Base-by-base conservation (phyloP, 1,140 invertebrate genomes). In the Spodoptera litura region DNA sequence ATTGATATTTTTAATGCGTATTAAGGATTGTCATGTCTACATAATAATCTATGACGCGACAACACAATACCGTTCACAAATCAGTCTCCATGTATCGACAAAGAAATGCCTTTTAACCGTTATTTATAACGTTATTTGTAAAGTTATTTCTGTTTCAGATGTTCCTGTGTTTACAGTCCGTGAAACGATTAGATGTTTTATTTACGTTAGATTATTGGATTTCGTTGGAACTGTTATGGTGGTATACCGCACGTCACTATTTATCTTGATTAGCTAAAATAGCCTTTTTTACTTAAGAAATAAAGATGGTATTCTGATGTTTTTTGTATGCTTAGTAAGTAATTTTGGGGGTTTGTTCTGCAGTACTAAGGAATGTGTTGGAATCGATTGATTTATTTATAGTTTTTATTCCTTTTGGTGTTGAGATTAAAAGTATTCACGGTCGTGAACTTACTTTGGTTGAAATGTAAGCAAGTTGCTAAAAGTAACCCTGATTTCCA, bases 41-140 rank as follows among this genome's bases (percentile, higher is more conserved):
- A 9, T 8, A 5, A 44, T 44, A 4, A 35, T 87, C 87, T 88
- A 31, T 88, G 84, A 9, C 55, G 80, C 85, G 81, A 84, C 85
- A 85, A 27, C 44, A 59, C 83, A 79, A 85, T 87, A 83, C 87
- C 75, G 82, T 88, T 88, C 89, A 90, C 89, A 90, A 90, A 89
- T 90, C 88, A 88, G 88, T 88, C 85, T 88, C 83, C 81, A 71
- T 76, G 83, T 86, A 87, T 88, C 87, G 84, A 90, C 85, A 90
- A 89, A 90, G 88, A 88, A 88, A 90, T 90, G 80, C 88, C 87
- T 87, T 88, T 87, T 87, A 86, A 79, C 44, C 53, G 86, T 87
- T 89, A 90, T 90, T 89, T 90, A 90, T 89, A 84, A 79, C 81
- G 85, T 85, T 87, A 90, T 90, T 88, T 83, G 75, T 52, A 80